These are phyloP conservation scores for Marmota flaviventris DNA, from an alignment of 2,113 vertebrate species.

Conservation along the genomic window DNA sequence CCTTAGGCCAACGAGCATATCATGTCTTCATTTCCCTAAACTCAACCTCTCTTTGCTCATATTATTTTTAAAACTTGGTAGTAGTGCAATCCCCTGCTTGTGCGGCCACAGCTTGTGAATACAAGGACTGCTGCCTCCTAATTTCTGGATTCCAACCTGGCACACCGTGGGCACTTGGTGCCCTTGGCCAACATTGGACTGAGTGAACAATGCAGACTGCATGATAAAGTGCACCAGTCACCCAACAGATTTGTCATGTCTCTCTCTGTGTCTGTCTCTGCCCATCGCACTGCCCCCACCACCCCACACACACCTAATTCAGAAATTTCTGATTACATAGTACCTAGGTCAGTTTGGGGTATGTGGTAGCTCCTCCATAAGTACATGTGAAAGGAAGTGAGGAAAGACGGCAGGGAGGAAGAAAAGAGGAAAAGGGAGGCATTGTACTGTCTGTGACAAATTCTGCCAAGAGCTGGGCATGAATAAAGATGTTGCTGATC, in stretches of 20 bases:
- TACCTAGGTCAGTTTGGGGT: not conserved
- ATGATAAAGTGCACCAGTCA: not conserved
- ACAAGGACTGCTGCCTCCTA: not conserved
- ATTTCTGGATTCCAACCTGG: not conserved
- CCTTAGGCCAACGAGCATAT: fast-evolving
- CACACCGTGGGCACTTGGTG: not conserved
- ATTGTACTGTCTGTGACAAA: not conserved
- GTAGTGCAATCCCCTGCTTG: not conserved
- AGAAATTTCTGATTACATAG: not conserved
- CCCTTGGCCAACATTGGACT: not conserved
- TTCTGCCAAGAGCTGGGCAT: not conserved
- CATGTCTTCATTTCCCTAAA: not conserved
- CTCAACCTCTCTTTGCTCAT: no score
- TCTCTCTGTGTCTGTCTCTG: not conserved
- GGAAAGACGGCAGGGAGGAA: not conserved
- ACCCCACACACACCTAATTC: no score
- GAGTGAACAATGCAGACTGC: not conserved
- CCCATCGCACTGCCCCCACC: not conserved
- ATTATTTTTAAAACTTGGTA: not conserved
- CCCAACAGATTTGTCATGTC: not conserved
- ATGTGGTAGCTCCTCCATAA: not conserved
- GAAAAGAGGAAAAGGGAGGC: not conserved
- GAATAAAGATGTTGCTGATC: slow-evolving; percentile 10
- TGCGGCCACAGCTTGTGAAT: not conserved
- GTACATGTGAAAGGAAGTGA: not conserved